Evolutionary conservation across 2,888 invertebrate genomes (phyloP), one percentile per base, ranked within the genome.

Genomic region (Sminthurinus aureus): DNA sequence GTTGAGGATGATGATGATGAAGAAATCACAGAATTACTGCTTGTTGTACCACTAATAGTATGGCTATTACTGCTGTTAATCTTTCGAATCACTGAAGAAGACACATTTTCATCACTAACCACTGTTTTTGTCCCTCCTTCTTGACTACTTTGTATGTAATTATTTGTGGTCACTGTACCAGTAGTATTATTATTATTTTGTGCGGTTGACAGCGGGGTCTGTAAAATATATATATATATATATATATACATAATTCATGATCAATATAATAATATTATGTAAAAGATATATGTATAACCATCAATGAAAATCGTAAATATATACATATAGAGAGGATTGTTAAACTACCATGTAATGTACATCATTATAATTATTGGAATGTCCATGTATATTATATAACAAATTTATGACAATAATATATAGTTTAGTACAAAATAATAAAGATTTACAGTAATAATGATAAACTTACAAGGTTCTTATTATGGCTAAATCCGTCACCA

Each of bases 401-500:
- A n/a, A n/a, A n/a, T n/a, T n/a, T n/a, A n/a, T n/a, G n/a, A n/a
- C n/a, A n/a, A n/a, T n/a, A n/a, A n/a, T n/a, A n/a, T n/a, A n/a
- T 38, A 38, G 38, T 38, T 38, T 38, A 38, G 38, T 38, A 38
- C 1, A 38, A 38, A 38, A 38, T 4, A 38, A 38, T 1, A 38
- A n/a, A n/a, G n/a, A n/a, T n/a, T n/a, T 38, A 38, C 38, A 38
- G 38, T 38, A 38, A 38, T 38, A 38, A 38, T 75, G 20, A n/a
- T 75, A 3, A 52, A 51, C 75, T 50, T 75, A 75, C 75, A 22
- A 75, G n/a, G 15, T 13, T 20, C 11, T 77, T 76, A n/a, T 77
- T 77, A 15, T 76, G 76, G 76, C 51, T 50, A 0, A 67, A 66
- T 18, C 76, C 84, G 77, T 86, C 82, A 80, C 84, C 85, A 78